Evolutionary conservation across 2,888 invertebrate genomes (phyloP), one percentile per base, ranked within the genome.

Genomic region (Synanthedon andrenaeformis): DNA sequence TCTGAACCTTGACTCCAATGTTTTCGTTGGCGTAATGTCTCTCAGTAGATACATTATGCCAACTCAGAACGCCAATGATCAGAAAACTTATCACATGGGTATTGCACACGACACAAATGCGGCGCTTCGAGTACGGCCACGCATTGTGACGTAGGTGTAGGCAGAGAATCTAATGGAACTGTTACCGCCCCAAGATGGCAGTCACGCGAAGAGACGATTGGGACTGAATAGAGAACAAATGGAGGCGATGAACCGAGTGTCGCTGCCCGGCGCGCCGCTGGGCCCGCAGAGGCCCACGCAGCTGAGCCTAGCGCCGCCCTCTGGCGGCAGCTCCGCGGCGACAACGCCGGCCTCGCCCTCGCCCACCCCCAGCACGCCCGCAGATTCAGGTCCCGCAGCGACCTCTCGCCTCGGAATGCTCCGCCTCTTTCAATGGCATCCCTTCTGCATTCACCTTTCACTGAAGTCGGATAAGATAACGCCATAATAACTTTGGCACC

Each of bases 151-250:
- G 14, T 45, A 45, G 5, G 45, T 13, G 14, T 13, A 45, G 14
- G 13, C 6, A 11, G 14, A 45, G 45, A 45, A 68, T 76, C 76
- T 83, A 85, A 85, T 79, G 68, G 80, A 79, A 82, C 76, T 76
- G 70, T 82, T 81, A 66, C 80, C 80, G 77, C 80, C 72, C 79
- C 76, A 88, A 88, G 88, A 88, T 88, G 88, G 88, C 88, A 87
- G 88, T 83, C 86, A 88, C 85, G 82, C 85, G 87, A 88, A 87
- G 82, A 76, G 87, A 81, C 86, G 88, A 71, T 86, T 87, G 83
- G 88, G 88, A 75, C 87, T 88, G 80, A 88, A 87, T 82, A 82
- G 86, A 74, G 88, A 88, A 73, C 85, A 88, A 74, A 84, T 88
- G 83, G 88, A 88, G 77, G 88, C 85, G 70, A 82, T 88, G 84